Evolutionary conservation across 2,888 invertebrate genomes (phyloP), one percentile per base, ranked within the genome.

Genomic region (Digitonthophagus gazella): DNA sequence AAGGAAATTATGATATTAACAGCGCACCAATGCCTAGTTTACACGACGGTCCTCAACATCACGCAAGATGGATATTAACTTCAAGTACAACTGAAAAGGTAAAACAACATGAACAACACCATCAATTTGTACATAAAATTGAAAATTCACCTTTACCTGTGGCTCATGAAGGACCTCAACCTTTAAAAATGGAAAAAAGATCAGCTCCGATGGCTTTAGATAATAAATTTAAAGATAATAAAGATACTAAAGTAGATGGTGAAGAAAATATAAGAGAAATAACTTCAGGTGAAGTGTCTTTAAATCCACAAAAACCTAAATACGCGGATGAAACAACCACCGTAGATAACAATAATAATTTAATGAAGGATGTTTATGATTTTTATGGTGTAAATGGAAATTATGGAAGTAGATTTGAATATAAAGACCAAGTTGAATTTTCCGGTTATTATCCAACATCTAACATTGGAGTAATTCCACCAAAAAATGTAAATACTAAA

Each of bases 301-400:
- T 65, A 8, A 70, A 70, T 67, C 70, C 70, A 2, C 70, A 70
- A 58, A 70, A 18, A 57, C 70, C 70, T 2, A 67, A 15, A 11
- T 19, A 63, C 15, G 65, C 61, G 5, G 20, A 61, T 19, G 61
- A 61, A 18, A 61, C 61, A 61, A 61, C n/a, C 18, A 19, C 61
- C n/a, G 18, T 19, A 8, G 61, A n/a, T 20, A 69, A 44, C 11
- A 67, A 58, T 5, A 65, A 65, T 18, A 64, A 58, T 15, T 55
- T 63, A 16, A 66, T 65, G 11, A 67, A 67, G 2, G 72, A 72
- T 1, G 67, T 67, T 56, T 68, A 70, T 22, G 69, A 70, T 66
- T 72, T 71, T 57, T 73, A 73, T 58, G 70, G 70, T 14, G 64
- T 69, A 6, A 68, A 68, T 0, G 68, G 67, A n/a, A 72, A 66